Evolutionary conservation across 2,113 vertebrate species (phyloP).

Genomic region (Myiozetetes cayanensis): DNA sequence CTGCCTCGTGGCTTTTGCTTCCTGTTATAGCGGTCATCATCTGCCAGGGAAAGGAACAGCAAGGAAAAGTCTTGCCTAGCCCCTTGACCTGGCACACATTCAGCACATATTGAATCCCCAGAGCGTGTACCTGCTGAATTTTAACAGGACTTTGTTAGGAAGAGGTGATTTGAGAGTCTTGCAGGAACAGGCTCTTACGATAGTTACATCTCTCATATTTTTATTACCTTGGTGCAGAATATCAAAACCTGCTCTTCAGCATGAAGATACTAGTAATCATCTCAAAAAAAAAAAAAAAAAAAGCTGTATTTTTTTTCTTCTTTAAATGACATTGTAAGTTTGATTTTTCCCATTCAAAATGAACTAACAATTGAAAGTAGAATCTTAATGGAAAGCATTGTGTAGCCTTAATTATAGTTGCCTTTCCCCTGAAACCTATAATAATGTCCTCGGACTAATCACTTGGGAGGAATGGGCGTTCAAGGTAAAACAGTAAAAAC

Average conservation of each 20-base stretch:
- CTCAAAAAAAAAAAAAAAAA: background rate
- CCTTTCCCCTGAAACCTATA: background rate
- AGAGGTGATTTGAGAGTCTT: background rate
- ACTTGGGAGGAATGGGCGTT: background rate
- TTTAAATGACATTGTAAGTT: background rate
- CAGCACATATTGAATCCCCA: background rate
- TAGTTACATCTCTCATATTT: background rate
- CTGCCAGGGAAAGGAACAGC: background rate
- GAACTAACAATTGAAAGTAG: background rate
- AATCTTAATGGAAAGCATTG: background rate
- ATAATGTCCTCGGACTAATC: background rate
- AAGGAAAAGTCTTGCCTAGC: background rate
- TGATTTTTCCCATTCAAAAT: background rate
- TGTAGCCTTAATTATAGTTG: background rate
- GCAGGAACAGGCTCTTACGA: background rate
- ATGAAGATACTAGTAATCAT: background rate
- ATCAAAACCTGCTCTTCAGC: background rate
- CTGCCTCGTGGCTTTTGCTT: background rate
- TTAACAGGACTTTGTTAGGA: background rate
- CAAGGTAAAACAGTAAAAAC: background rate
- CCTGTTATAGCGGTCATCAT: fast-evolving
- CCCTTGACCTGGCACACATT: background rate
- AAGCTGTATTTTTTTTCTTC: background rate
- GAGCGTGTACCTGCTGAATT: background rate
- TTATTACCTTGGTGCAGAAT: background rate